Evolutionary conservation across 2,888 invertebrate species (phyloP), one percentile per base, ranked within the genome.

Genomic region (Pyrochroa serraticornis): DNA sequence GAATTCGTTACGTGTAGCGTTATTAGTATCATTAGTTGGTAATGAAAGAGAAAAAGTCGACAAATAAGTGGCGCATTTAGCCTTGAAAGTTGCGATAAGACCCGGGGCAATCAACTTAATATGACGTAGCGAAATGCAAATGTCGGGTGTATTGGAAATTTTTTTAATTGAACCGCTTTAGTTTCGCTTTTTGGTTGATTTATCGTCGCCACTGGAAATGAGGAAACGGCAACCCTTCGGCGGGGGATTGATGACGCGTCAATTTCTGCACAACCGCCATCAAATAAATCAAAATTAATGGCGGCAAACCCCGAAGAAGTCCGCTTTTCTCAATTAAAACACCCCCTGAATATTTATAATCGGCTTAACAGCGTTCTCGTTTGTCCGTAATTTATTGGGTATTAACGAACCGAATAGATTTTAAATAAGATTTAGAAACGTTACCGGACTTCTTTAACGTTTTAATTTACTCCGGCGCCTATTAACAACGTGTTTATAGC

Each of bases 341-440:
- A 58, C 55, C 60, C 59, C 48, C 63, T 64, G 63, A 61, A 66
- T 66, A 64, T 63, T 64, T 66, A 63, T 64, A 62, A 62, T 61
- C 63, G 56, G 58, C 57, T 62, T 56, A 58, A 52, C 44, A 52
- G 49, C 22, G 41, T 44, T 36, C 56, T 63, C 58, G 58, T 63
- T 63, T 60, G 45, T 8, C 10, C 33, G 42, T 59, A 59, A 64
- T 63, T 65, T 65, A 66, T 64, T 48, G 57, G 57, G 55, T 58
- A 60, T 56, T 62, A 63, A 53, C 48, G 39, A 50, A 53, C 46
- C 46, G 49, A 52, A 53, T 56, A 63, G 58, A 53, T 58, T 59
- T 52, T 65, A 62, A 62, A 62, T 63, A 54, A 63, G 62, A 63
- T 56, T 50, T 56, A 56, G 56, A 49, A 46, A 49, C 43, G 46